Percentiles rank a stretch among this genome's conserved stretches.
Conservation (phyloP, 2,888 invertebrate genomes). For the Arge pagana region DNA sequence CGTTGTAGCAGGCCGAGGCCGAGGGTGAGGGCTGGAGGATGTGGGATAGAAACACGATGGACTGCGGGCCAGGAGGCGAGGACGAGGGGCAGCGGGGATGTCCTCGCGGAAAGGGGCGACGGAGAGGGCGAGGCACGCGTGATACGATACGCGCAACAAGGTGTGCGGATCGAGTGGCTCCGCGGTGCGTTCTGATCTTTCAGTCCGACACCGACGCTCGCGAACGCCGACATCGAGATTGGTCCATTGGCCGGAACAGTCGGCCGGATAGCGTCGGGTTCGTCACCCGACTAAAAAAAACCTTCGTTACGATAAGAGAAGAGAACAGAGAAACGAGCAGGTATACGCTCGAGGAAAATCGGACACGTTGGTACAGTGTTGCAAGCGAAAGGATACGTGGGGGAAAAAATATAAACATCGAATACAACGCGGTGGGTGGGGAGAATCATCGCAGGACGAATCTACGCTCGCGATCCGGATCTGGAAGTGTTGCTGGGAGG, state of each 20-base stretch:
- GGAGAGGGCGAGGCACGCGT: slow-evolving; percentile 27
- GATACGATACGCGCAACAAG: slow-evolving; percentile 26
- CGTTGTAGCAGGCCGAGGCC: no score
- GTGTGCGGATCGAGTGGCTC: slow-evolving; percentile 11
- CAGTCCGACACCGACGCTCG: slow-evolving; percentile 41
- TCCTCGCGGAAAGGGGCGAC: no score
- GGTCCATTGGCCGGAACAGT: slow-evolving; percentile 13
- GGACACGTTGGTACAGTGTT: slow-evolving; percentile 13
- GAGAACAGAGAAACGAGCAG: slow-evolving; percentile 7
- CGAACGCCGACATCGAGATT: slow-evolving; percentile 23
- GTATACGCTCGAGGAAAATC: neutral
- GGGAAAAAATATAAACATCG: slow-evolving; percentile 21
- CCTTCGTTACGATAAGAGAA: slow-evolving; percentile 2
- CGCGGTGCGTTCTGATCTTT: slow-evolving; percentile 22
- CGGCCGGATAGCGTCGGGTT: slow-evolving; percentile 7
- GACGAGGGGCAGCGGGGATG: slow-evolving; percentile 22
- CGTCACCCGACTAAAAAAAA: neutral
- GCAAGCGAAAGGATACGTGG: slow-evolving; percentile 25
- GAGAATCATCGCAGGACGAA: no score
- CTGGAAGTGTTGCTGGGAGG: no score
- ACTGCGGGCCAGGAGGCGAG: slow-evolving; percentile 15
- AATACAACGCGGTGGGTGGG: no score
- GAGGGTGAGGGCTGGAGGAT: slow-evolving; percentile 7
- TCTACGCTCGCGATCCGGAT: no score
- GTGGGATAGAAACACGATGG: slow-evolving; percentile 4